Evolutionary conservation across 92 coral and sea anemone species (phyloP), one percentile per base, ranked within the genome.

Genomic region (Epizoanthus stellaris): DNA sequence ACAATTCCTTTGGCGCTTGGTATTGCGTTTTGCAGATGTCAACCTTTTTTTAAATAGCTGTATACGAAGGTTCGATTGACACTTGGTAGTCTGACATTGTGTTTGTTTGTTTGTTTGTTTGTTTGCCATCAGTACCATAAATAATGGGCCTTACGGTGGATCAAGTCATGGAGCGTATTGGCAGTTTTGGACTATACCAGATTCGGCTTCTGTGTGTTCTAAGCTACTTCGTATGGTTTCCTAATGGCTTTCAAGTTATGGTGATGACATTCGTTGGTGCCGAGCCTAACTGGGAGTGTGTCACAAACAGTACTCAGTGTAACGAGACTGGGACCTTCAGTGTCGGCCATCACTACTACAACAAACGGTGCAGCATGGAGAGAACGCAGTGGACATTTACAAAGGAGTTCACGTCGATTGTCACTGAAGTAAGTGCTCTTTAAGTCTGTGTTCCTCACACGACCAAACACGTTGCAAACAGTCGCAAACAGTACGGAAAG

Each of bases 221-320:
- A 34, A 88, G 88, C 53, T 91, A 86, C 75, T 75, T 93, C 39
- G 83, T 82, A 19, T 65, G 87, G 45, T 88, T 95, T 20, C 70
- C 90, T 15, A 86, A 89, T 70, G 95, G 97, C 15, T 95, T 94
- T 83, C 92, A 93, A 13, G 88, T 80, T 0, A 71, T 95, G 92
- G 84, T 95, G 15, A 88, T 88, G 20, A 92, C 94, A 6, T 90
- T 95, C 52, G 61, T 91, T 34, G 92, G 93, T 2, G 92, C 98
- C 13, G 98, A 91, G 49, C 98, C 96, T 1, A 90, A 85, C 6
- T 95, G 98, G 98, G 73, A 80, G 79, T 95, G 98, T 82, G 92
- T 68, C 12, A n/a, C 82, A 43, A 91, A 91, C 70, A 90, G 95
- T 79, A 85, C 90, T 1, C 73, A 62, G 16, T 95, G 98, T 77